A percentile compares a stretch with the other conserved stretches of the same genome.
These are phyloP conservation scores for Petrocephalus microphthalmus DNA, from an alignment of 2,113 vertebrate genomes.

Conservation along the genomic window DNA sequence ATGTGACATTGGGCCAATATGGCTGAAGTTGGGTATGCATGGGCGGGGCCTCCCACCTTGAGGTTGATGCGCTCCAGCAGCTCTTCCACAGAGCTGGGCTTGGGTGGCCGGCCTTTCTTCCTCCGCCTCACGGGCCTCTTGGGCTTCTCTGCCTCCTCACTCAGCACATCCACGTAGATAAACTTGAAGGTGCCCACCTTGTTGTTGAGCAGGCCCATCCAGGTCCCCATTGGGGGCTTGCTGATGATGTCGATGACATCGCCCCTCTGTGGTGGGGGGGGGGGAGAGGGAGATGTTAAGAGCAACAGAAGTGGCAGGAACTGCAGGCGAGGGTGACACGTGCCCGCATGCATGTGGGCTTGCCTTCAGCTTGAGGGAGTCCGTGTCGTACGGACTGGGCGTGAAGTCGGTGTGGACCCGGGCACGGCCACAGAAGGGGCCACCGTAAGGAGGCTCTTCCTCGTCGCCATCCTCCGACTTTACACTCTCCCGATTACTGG, in stretches of 20 bases:
- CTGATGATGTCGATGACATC: slow-evolving; percentile 99
- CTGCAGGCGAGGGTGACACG: neutral
- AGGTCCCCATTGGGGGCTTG: slow-evolving; percentile 98
- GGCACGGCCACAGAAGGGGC: slow-evolving; percentile 93
- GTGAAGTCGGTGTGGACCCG: slow-evolving; percentile 95
- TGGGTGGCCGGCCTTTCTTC: slow-evolving; percentile 81
- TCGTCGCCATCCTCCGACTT: slow-evolving; percentile 97
- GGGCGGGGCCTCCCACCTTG: slow-evolving; percentile 62
- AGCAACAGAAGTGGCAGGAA: neutral
- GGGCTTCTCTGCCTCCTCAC: slow-evolving; percentile 86
- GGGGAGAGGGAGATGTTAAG: neutral
- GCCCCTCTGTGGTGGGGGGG: slow-evolving; percentile 66
- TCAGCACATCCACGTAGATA: slow-evolving; percentile 94
- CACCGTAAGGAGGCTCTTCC: slow-evolving; percentile 87
- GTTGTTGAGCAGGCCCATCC: slow-evolving; percentile 97
- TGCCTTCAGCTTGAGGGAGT: slow-evolving; percentile 97
- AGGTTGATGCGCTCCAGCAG: slow-evolving; percentile 91
- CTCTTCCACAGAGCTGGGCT: slow-evolving; percentile 92
- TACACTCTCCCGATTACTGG: slow-evolving; percentile 94
- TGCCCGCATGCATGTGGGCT: neutral
- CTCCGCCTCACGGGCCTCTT: slow-evolving; percentile 79
- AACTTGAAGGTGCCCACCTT: slow-evolving; percentile 99
- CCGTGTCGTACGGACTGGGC: slow-evolving; percentile 93
- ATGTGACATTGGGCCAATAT: neutral
- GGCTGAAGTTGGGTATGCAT: neutral